A percentile compares a stretch with the other conserved stretches of the same genome.
These are phyloP conservation scores for Xiphydria camelus DNA, from an alignment of 2,888 invertebrate genomes.

Conservation along the genomic window DNA sequence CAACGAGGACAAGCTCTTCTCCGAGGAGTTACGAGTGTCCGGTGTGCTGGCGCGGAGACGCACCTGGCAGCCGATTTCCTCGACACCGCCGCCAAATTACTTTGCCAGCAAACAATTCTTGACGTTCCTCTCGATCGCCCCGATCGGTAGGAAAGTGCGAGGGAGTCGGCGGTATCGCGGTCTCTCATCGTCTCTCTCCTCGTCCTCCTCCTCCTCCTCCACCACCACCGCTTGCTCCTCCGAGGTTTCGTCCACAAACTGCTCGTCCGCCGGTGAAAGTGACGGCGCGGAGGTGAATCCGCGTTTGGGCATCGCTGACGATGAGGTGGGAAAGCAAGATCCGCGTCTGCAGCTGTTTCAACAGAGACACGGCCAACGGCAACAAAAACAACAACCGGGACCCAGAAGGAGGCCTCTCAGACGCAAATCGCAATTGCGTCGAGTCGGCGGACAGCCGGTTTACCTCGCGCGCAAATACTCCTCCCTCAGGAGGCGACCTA, in stretches of 20 bases:
- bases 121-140: constrained; percentile 32
- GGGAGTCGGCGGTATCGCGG: too few relatives aligned
- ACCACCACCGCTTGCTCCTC: too few relatives aligned
- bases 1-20: constrained; percentile 54
- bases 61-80: constrained; percentile 34
- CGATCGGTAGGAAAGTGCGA: constrained; percentile 25
- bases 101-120: constrained; percentile 52
- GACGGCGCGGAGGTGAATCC: constrained; percentile 22
- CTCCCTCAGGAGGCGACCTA: constrained; percentile 51
- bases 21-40: constrained; percentile 41
- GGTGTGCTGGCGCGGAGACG: constrained; percentile 34
- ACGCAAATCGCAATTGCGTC: constrained; percentile 48
- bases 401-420: constrained; percentile 47
- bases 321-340: constrained; percentile 6
- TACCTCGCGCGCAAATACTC: constrained; percentile 53
- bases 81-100: constrained; percentile 36
- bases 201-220: too few relatives aligned
- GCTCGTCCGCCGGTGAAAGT: constrained; percentile 48
- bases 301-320: constrained; percentile 4
- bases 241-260: too few relatives aligned
- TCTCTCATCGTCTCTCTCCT: too few relatives aligned
- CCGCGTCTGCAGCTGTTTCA: neutral
- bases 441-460: constrained; percentile 48
- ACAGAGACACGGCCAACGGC: neutral
- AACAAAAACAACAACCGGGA: constrained; percentile 29